A percentile compares a stretch with the other conserved stretches of the same genome.
phyloP scores from a whole-genome alignment of 2,113 vertebrate species.

The Grammomys surdaster region DNA sequence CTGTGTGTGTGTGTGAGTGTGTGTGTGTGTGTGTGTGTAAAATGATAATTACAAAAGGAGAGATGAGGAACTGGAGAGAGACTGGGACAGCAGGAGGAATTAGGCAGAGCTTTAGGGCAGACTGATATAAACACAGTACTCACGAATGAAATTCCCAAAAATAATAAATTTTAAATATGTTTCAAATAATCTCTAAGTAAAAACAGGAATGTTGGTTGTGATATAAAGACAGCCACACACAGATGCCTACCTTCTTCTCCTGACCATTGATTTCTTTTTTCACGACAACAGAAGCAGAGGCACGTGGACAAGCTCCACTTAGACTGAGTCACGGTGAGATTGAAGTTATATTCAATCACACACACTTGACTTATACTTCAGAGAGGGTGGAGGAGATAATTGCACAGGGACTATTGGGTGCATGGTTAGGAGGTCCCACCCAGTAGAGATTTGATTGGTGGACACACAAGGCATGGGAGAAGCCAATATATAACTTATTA shows the following conservation, averaged over 20 bases:
- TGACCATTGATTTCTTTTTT: background rate
- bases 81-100: background rate
- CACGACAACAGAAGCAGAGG: background rate
- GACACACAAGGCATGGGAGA: background rate
- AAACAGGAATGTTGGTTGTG: too few species aligned
- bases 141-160: background rate
- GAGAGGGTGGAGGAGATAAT: background rate
- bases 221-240: too few species aligned
- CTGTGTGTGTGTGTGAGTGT: too few species aligned
- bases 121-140: background rate
- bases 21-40: background rate
- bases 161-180: background rate
- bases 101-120: background rate
- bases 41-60: background rate
- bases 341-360: background rate
- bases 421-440: background rate
- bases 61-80: background rate
- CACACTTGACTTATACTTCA: background rate
- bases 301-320: background rate
- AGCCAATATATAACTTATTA: background rate
- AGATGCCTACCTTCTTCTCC: background rate
- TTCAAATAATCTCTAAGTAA: background rate
- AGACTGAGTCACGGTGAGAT: constrained; percentile 8
- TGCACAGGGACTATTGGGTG: background rate
- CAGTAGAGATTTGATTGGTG: background rate